Evolutionary conservation across 2,797 vertebrate genomes (phyloP), one percentile per base, ranked within the genome.

Genomic region (Sebastes iracundus): DNA sequence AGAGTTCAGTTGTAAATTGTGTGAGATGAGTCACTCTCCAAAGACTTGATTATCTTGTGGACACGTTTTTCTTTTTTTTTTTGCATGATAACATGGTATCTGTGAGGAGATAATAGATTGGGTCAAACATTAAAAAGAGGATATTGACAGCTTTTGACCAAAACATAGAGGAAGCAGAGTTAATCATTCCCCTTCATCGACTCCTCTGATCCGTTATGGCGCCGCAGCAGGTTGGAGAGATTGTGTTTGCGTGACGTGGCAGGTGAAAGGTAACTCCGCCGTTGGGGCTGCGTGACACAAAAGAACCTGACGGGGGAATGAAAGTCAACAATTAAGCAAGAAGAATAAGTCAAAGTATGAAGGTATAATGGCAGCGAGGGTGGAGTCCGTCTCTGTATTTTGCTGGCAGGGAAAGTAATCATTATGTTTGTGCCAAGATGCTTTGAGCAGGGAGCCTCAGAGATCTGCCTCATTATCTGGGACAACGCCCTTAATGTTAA

Each of bases 361-460:
- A 88, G 23, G 23, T 2, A 62, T 73, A 64, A 75, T 87, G 22
- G 38, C 35, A 78, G 55, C 81, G 76, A 89, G 89, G 87, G 92
- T 82, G 90, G 87, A 84, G 88, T 74, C 58, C 62, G 0, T 22
- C 6, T 1, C 60, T 66, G 55, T 4, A 18, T 59, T 91, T 65
- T 61, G 65, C 72, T 83, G 75, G 79, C 85, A 88, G 81, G 67
- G 73, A 90, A 91, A 88, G 88, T 90, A 89, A 91, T 93, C 81
- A 85, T 93, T 91, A 88, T 72, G 72, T 64, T 77, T 84, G 84
- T 87, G 92, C 90, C 84, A 90, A 86, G 83, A 91, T 75, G 64
- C 77, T 92, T 88, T 91, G 52, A 85, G 85, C 78, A 27, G 61
- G 73, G 82, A 92, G 78, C 62, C 70, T 42, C 61, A n/a, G 69